Conservation (phyloP, 2,113 vertebrate genomes). For the Cottus gobio region DNA sequence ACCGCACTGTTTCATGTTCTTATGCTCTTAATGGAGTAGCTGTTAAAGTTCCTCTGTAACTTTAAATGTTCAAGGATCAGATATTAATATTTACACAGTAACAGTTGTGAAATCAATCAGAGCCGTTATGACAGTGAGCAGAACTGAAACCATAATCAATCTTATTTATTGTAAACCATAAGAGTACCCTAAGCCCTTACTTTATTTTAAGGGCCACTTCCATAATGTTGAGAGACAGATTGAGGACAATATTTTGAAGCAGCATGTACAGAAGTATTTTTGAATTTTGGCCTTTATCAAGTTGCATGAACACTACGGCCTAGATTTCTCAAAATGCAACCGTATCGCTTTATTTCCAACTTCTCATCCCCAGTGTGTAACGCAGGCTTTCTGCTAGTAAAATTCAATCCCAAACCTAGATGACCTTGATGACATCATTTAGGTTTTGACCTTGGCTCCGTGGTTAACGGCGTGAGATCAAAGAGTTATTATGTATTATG, state of each 20-base stretch:
- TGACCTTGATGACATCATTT: background rate
- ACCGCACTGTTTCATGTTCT: background rate
- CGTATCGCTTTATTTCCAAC: background rate
- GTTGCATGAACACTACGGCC: background rate
- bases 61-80: background rate
- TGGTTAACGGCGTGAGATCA: background rate
- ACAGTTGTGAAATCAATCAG: background rate
- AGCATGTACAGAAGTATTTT: background rate
- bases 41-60: background rate
- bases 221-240: background rate
- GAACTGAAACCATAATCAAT: background rate
- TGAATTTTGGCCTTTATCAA: background rate
- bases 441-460: background rate
- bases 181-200: background rate
- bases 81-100: background rate
- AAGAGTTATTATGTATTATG: background rate
- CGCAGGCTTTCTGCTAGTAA: background rate
- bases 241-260: background rate
- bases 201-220: too few species aligned
- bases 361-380: background rate
- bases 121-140: background rate
- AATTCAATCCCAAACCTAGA: background rate
- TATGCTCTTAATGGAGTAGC: background rate
- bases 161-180: background rate
- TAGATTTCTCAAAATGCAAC: background rate